A percentile compares a stretch with the other conserved stretches of the same genome.
phyloP scores from a whole-genome alignment of 1,140 invertebrate genomes.

The Callitettix versicolor region DNA sequence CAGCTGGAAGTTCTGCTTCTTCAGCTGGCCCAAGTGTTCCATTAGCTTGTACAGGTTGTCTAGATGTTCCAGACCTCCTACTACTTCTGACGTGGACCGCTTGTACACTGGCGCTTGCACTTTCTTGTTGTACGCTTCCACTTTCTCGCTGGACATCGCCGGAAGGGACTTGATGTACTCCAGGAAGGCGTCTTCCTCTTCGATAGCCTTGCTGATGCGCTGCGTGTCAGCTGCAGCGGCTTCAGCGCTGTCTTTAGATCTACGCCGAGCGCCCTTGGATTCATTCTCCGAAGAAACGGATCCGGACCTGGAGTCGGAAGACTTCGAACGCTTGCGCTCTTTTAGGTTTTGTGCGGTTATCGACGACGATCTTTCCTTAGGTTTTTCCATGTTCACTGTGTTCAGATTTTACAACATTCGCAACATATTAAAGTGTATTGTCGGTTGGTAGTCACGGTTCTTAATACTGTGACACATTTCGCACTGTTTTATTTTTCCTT shows the following conservation, averaged over 20 bases:
- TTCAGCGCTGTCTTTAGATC: constrained; percentile 1
- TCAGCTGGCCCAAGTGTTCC: constrained; percentile 58
- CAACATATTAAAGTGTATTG: no score
- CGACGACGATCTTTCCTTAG: no score
- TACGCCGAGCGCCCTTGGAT: background rate
- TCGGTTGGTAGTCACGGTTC: no score
- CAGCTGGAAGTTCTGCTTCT: constrained; percentile 56
- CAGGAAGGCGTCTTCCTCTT: constrained; percentile 27
- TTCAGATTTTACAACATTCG: no score
- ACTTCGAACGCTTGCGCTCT: background rate
- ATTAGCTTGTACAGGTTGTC: constrained; percentile 62
- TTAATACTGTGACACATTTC: no score
- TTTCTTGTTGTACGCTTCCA: constrained; percentile 10
- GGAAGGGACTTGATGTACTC: constrained; percentile 31
- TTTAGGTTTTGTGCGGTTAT: background rate
- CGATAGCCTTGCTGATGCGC: constrained; percentile 14
- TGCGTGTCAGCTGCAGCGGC: background rate
- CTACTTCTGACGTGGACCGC: constrained; percentile 3
- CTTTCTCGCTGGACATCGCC: constrained; percentile 10
- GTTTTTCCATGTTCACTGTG: no score
- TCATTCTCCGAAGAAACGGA: background rate
- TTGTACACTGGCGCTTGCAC: background rate
- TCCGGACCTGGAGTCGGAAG: background rate
- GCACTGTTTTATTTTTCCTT: no score
- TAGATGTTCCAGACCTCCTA: constrained; percentile 53